Base-by-base conservation (phyloP, 2,888 invertebrate genomes). In the Gordius sp. region DNA sequence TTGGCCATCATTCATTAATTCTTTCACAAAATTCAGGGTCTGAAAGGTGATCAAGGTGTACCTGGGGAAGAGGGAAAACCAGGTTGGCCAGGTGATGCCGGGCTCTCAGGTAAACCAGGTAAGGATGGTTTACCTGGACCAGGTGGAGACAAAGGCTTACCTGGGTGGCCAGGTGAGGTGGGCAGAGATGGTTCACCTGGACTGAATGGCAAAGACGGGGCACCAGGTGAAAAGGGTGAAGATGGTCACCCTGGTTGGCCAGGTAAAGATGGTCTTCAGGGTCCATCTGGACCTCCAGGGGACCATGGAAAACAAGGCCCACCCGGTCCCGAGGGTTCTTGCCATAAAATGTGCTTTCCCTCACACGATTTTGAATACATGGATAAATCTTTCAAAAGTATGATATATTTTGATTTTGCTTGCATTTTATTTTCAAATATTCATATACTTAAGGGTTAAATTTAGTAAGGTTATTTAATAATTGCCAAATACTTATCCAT, bases 361-460 rank as follows among this genome's bases (percentile, higher is more conserved):
- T 20, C 47, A n/a, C 16, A 8, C 16, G 47, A 47, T 47, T 47
- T 8, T 8, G 8, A 13, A 18, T 23, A 47, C 4, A 47, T 47
- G 16, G 47, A 47, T 20, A 47, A 47, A 47, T 47, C 47, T 8
- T 47, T 47, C 47, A 47, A 47, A 20, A 47, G 47, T 47, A n/a
- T n/a, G n/a, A 33, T 33, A 33, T 33, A 13, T 33, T 33, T 33
- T 33, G 39, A 8, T 33, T 13, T 33, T 33, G 8, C n/a, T 33
- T 33, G n/a, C n/a, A n/a, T n/a, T n/a, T n/a, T n/a, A n/a, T n/a
- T n/a, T n/a, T n/a, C n/a, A n/a, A n/a, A n/a, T n/a, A n/a, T n/a
- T n/a, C n/a, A n/a, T n/a, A n/a, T n/a, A n/a, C n/a, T n/a, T n/a
- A n/a, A n/a, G n/a, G n/a, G n/a, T n/a, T n/a, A n/a, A n/a, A n/a